Conservation (phyloP, 2,797 vertebrate genomes). For the Sebastes oblongus region DNA sequence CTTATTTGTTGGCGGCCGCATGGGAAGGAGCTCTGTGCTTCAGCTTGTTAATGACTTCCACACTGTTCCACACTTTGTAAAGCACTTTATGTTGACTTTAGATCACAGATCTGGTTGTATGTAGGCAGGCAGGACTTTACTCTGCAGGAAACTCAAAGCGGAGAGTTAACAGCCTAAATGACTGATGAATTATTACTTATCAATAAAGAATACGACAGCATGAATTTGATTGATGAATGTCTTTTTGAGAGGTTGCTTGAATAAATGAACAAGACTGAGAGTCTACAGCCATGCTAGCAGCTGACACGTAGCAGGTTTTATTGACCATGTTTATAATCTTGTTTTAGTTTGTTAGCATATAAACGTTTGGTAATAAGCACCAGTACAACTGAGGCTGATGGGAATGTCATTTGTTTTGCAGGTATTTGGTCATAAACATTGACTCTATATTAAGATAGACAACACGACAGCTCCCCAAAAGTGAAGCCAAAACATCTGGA, state of each 20-base stretch:
- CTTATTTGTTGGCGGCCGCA: slow-evolving; percentile 15
- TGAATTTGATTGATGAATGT: background rate
- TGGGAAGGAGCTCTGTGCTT: slow-evolving; percentile 1
- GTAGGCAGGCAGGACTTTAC: background rate
- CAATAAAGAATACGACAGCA: background rate
- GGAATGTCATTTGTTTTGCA: background rate
- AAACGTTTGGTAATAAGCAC: background rate
- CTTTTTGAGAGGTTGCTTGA: background rate
- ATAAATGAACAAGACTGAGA: background rate
- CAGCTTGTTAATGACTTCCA: slow-evolving; percentile 14
- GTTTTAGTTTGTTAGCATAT: background rate
- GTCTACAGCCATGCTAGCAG: background rate
- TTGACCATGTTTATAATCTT: background rate
- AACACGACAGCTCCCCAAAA: too few species aligned
- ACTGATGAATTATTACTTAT: background rate
- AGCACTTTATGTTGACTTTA: background rate
- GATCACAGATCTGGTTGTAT: background rate
- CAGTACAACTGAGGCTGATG: background rate
- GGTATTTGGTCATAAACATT: background rate
- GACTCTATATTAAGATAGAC: background rate
- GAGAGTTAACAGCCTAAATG: background rate
- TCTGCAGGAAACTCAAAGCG: background rate
- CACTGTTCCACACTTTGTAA: slow-evolving; percentile 12
- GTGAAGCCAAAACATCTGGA: too few species aligned
- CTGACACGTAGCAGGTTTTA: background rate